Evolutionary conservation across 2,888 invertebrate genomes (phyloP).

Genomic region (Caenorhabditis sp.): DNA sequence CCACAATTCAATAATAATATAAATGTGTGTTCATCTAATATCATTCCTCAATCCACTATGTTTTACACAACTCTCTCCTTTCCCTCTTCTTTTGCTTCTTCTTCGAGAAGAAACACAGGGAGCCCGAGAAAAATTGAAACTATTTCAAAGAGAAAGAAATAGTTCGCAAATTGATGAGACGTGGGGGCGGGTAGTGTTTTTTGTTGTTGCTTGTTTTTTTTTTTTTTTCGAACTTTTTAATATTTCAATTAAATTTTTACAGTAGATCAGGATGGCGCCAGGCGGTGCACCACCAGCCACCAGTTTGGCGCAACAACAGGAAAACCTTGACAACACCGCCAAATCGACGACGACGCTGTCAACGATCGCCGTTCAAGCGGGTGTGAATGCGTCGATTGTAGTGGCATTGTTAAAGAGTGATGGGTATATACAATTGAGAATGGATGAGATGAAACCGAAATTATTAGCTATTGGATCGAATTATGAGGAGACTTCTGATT

Average conservation of each 20-base stretch:
- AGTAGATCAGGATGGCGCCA: slow-evolving; percentile 27
- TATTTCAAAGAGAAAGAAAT: neutral
- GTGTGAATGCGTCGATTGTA: slow-evolving; percentile 82
- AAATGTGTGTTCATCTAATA: neutral
- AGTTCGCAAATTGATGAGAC: too few species aligned
- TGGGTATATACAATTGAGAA: slow-evolving; percentile 84
- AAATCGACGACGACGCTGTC: slow-evolving; percentile 80
- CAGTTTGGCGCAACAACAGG: slow-evolving; percentile 15
- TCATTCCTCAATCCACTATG: neutral
- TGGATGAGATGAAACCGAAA: slow-evolving; percentile 85
- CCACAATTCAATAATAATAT: neutral
- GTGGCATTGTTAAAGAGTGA: slow-evolving; percentile 87
- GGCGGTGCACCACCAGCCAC: slow-evolving; percentile 39
- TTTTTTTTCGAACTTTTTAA: neutral
- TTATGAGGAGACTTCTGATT: slow-evolving; percentile 80
- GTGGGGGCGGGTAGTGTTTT: neutral
- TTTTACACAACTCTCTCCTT: neutral
- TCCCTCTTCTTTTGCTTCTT: neutral
- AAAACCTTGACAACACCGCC: slow-evolving; percentile 13
- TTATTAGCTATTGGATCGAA: slow-evolving; percentile 83
- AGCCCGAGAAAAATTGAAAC: neutral
- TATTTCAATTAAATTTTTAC: too few species aligned
- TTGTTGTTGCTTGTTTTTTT: neutral
- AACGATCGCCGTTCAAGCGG: slow-evolving; percentile 88
- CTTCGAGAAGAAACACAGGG: neutral